Evolutionary conservation across 2,888 invertebrate species (phyloP), one percentile per base, ranked within the genome.

Genomic region (Phyllotreta cruciferae): DNA sequence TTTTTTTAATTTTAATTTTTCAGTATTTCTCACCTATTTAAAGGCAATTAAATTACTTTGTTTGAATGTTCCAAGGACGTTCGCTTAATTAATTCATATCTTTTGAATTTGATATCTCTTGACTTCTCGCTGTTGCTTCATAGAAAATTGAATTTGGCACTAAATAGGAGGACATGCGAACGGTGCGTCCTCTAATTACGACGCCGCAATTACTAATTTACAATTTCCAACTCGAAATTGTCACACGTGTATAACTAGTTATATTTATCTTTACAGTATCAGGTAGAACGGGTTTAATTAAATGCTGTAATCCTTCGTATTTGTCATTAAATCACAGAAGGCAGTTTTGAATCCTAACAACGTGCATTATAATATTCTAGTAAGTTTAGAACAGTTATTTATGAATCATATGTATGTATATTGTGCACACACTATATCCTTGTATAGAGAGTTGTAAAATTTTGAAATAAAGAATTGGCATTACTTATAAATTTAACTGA

Each of bases 141-240:
- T 36, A 41, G 47, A 38, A 53, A 63, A 63, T 57, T 57, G 45
- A 57, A 63, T 57, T 61, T 53, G 47, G 7, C 14, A 53, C 57
- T 53, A 44, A 58, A 63, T 54, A 58, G 57, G 47, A 53, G 45
- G 44, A 54, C 44, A 50, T 34, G 24, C 42, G 56, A 56, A 45
- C 57, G 58, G 45, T 47, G 13, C 52, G 52, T 38, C 52, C 53
- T 41, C 54, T 63, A 63, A 52, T 63, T 57, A 44, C 41, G 11
- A 41, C 47, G 24, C 45, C 57, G 57, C 54, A 63, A 54, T 57
- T 54, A 58, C 63, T 63, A 63, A 63, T 63, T 54, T 54, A 49
- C 45, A 63, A 47, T 54, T 54, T 53, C 47, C 35, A 55, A 55
- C 49, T 38, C 11, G 24, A 55, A 61, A 49, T 61, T 61, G 55